These are phyloP conservation scores for Sebastes minor DNA, from an alignment of 2,797 vertebrate species.

Conservation along the genomic window DNA sequence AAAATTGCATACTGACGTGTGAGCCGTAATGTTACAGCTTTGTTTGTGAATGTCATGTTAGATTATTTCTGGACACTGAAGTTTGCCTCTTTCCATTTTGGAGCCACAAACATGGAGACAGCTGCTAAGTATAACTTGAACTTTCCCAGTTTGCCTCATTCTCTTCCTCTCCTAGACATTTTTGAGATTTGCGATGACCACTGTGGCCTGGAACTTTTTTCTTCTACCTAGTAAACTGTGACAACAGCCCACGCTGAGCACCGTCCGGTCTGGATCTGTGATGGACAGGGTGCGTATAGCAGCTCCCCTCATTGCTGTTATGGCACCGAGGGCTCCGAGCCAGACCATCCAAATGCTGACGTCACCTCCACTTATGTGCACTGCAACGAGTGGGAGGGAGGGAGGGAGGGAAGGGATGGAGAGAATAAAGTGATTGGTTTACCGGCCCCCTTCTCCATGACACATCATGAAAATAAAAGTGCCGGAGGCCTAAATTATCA, in stretches of 20 bases:
- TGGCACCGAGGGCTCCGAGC: slow-evolving; percentile 77
- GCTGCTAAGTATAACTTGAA: slow-evolving; percentile 56
- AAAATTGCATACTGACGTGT: slow-evolving; percentile 29
- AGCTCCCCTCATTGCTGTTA: slow-evolving; percentile 78
- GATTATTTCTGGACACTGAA: slow-evolving; percentile 46
- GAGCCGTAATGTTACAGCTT: slow-evolving; percentile 23
- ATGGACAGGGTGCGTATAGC: slow-evolving; percentile 64
- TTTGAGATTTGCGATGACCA: slow-evolving; percentile 44
- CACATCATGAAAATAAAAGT: slow-evolving; percentile 86
- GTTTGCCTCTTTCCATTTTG: slow-evolving; percentile 39
- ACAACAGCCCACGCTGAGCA: slow-evolving; percentile 32
- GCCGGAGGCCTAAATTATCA: slow-evolving; percentile 82
- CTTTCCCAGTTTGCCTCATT: slow-evolving; percentile 50
- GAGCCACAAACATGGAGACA: slow-evolving; percentile 47
- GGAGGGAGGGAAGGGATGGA: slow-evolving; percentile 42
- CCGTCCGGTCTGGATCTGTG: slow-evolving; percentile 54
- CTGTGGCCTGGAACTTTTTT: slow-evolving; percentile 12
- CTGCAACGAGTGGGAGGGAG: slow-evolving; percentile 56
- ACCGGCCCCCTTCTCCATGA: slow-evolving; percentile 79
- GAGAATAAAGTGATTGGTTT: slow-evolving; percentile 83
- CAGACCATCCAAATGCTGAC: slow-evolving; percentile 83
- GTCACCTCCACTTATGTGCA: slow-evolving; percentile 81
- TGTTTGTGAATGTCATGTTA: slow-evolving; percentile 57
- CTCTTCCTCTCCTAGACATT: slow-evolving; percentile 52
- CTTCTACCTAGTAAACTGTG: slow-evolving; percentile 41